These are phyloP conservation scores for Engraulis encrasicolus DNA, from an alignment of 2,113 vertebrate genomes.

Conservation along the genomic window DNA sequence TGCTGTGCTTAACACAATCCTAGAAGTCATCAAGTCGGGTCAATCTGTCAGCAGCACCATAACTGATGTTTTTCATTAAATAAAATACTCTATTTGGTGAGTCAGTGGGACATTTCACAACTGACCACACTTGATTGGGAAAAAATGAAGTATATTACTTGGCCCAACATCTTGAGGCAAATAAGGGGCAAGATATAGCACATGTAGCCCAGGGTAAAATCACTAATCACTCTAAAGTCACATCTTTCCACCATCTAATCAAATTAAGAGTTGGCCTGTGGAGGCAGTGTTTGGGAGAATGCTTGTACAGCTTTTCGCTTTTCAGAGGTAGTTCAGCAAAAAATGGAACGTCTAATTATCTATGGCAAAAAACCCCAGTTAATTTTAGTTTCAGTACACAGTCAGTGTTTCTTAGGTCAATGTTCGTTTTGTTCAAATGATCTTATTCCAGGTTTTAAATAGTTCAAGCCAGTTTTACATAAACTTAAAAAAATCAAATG, in stretches of 20 bases:
- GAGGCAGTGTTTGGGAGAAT: conserved; percentile 2
- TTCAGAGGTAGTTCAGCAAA: not conserved
- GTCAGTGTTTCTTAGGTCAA: not conserved
- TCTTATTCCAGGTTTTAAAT: too few species aligned
- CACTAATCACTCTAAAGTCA: not conserved
- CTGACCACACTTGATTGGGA: not conserved
- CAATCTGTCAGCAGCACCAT: not conserved
- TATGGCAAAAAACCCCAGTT: not conserved
- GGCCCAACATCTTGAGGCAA: not conserved
- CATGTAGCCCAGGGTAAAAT: not conserved
- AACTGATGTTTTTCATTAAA: not conserved
- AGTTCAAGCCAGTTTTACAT: too few species aligned
- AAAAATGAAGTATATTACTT: not conserved
- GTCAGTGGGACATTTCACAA: not conserved
- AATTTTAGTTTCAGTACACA: not conserved
- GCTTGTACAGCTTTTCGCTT: too few species aligned
- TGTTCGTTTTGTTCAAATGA: not conserved
- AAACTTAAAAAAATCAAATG: too few species aligned
- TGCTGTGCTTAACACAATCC: not conserved
- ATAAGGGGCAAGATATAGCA: not conserved
- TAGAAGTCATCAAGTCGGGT: not conserved
- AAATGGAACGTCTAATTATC: not conserved
- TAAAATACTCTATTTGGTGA: not conserved
- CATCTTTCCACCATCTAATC: not conserved
- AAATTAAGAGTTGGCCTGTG: not conserved